Percentiles rank a stretch among this genome's conserved stretches.
These are phyloP conservation scores for Tinamus guttatus DNA, from an alignment of 2,113 vertebrate species.

Conservation along the genomic window DNA sequence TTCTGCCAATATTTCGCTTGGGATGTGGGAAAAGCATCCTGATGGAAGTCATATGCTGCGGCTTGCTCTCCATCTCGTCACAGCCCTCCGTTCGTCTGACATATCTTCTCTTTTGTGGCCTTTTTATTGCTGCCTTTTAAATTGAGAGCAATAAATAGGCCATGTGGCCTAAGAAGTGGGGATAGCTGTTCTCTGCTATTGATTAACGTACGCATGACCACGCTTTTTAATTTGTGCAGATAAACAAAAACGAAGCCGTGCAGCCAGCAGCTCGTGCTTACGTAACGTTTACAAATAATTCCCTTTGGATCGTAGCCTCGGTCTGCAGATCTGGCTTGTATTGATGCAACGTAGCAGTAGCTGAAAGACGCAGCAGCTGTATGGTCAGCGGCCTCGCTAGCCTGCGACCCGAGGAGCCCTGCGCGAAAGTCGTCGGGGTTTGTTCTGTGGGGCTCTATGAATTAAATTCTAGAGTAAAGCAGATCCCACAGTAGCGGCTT, in stretches of 20 bases:
- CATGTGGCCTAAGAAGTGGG: not conserved
- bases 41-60: accelerated
- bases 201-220: conserved; percentile 47
- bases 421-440: not conserved
- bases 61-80: not conserved
- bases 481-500: not conserved
- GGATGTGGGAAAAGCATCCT: not conserved
- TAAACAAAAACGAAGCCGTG: conserved; percentile 17
- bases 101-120: conserved; percentile 10
- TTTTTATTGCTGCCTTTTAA: conserved; percentile 27
- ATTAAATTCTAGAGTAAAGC: not conserved
- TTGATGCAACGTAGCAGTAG: not conserved
- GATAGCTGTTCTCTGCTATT: conserved; percentile 43
- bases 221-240: conserved; percentile 57
- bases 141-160: conserved; percentile 34
- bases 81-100: not conserved
- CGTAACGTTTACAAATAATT: conserved; percentile 33
- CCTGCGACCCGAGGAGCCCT: not conserved
- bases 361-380: not conserved
- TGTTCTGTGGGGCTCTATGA: not conserved
- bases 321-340: not conserved
- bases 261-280: conserved; percentile 45
- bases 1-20: not conserved
- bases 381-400: not conserved
- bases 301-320: conserved; percentile 21